Percentiles rank a stretch among this genome's conserved stretches.
phyloP scores from a whole-genome alignment of 2,797 vertebrate species.

The Vipera ursinii region DNA sequence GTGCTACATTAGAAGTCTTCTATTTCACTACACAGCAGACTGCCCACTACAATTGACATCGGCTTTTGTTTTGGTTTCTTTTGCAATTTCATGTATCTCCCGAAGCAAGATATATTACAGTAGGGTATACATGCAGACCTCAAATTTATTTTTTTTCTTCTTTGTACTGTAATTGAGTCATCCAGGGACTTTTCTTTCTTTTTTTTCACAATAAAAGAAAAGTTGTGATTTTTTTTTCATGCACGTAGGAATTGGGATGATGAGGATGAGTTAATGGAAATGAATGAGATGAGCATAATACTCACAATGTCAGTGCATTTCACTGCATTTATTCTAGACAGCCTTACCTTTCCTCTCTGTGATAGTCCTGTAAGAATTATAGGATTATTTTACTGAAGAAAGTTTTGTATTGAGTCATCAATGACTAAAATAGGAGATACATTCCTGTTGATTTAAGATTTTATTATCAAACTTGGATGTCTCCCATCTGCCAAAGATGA shows the following conservation, averaged over 20 bases:
- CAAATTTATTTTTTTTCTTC: constrained; percentile 36
- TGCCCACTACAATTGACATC: neutral
- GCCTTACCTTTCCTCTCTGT: neutral
- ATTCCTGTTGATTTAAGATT: constrained; percentile 29
- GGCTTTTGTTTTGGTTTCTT: neutral
- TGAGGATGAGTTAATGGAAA: neutral
- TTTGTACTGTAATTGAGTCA: constrained; percentile 47
- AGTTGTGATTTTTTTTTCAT: constrained; percentile 33
- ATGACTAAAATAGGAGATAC: accelerated
- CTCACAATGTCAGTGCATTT: accelerated
- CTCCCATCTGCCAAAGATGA: neutral
- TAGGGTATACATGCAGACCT: neutral
- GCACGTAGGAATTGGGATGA: constrained; percentile 18
- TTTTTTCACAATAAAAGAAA: constrained; percentile 40
- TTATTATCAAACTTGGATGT: constrained; percentile 17
- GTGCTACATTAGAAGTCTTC: neutral
- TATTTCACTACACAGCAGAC: neutral
- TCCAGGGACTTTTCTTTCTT: constrained; percentile 40
- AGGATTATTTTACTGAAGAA: neutral
- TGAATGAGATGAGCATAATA: constrained; percentile 35
- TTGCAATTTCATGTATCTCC: neutral
- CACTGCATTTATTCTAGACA: neutral
- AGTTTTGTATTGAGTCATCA: constrained; percentile 4
- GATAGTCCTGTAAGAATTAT: neutral
- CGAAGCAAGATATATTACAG: neutral